phyloP scores from a whole-genome alignment of 2,888 invertebrate species.

The Lasioglossum leucozonium region DNA sequence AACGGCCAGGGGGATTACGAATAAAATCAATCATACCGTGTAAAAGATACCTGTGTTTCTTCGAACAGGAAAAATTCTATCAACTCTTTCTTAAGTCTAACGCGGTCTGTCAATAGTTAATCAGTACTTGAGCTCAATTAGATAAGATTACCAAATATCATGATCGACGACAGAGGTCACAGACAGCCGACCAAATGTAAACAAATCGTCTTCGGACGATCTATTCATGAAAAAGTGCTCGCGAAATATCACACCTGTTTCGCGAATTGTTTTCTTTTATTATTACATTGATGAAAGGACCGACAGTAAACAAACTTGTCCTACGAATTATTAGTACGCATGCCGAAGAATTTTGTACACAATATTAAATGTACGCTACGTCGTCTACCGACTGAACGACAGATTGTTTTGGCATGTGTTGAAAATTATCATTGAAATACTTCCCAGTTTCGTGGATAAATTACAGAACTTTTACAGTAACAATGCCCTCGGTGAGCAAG shows the following conservation, averaged over 20 bases:
- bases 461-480: not conserved
- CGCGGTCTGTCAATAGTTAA: slow-evolving; percentile 32
- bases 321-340: not conserved
- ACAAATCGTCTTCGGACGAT: slow-evolving; percentile 10
- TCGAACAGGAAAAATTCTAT: not conserved
- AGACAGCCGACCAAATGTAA: slow-evolving; percentile 15
- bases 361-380: not conserved
- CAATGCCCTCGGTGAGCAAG: too few relatives aligned
- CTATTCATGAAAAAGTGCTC: not conserved
- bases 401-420: not conserved
- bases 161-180: not conserved
- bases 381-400: not conserved
- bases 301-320: not conserved
- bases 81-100: not conserved
- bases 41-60: slow-evolving; percentile 2
- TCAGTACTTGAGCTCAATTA: slow-evolving; percentile 26
- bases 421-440: not conserved
- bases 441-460: not conserved
- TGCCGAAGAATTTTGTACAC: not conserved
- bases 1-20: not conserved
- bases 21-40: not conserved
- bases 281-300: not conserved
- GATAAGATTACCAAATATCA: slow-evolving; percentile 53
- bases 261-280: not conserved
- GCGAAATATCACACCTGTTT: not conserved